Evolutionary conservation across 2,888 invertebrate genomes (phyloP), one percentile per base, ranked within the genome.

Genomic region (Lepidocyrtinus sp.): DNA sequence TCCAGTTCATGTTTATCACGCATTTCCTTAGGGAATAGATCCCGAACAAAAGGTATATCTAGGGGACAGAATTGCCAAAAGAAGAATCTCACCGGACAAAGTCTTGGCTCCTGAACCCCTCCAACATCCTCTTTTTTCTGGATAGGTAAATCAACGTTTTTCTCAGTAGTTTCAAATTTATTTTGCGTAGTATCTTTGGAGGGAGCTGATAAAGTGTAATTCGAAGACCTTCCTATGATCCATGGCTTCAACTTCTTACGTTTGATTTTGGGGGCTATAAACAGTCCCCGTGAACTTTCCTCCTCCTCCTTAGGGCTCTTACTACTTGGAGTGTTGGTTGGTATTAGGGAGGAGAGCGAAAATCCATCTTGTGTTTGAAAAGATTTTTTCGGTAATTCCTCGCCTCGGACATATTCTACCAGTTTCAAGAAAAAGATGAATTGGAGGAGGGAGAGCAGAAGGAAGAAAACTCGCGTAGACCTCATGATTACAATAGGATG

Each of bases 41-140:
- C 55, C 59, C 75, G 55, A 26, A 84, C 19, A 46, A 82, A 71
- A 17, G 85, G 85, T 15, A 77, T 79, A 50, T 83, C 81, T 25
- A 81, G 68, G 1, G 83, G 82, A 26, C 85, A 84, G 55, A 84
- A 84, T 12, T 81, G 63, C 83, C 83, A 85, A 61, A 85, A 76
- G 68, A 85, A 83, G 81, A 85, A 75, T 81, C 85, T 83, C 81
- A 85, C 82, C 80, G 83, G 82, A 65, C 82, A 83, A 59, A 80
- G 22, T 71, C 83, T 70, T 36, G 70, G 80, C 21, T 26, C 21
- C 27, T 68, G 55, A 7, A 19, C 25, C 17, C 1, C 19, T 1
- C 1, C 26, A 24, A 17, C 25, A 12, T 55, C 55, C 50, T 69
- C 55, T 12, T 17, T 73, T n/a, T 59, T 61, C 1, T 19, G 3